phyloP scores from a whole-genome alignment of 1,140 invertebrate species.

The Pseudachorutes palmiensis region DNA sequence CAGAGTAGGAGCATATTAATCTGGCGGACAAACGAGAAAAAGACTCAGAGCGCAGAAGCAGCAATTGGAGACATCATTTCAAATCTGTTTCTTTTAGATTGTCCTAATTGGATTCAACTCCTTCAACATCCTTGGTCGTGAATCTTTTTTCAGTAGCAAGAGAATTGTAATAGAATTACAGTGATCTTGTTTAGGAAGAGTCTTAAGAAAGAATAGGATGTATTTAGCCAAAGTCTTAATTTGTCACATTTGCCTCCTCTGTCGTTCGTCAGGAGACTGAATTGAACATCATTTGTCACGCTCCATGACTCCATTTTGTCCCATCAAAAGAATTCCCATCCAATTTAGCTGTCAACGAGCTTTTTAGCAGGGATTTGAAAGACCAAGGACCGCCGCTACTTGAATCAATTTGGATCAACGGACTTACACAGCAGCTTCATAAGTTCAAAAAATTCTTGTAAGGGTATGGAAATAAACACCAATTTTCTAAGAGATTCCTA shows the following conservation, averaged over 20 bases:
- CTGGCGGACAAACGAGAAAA: background rate
- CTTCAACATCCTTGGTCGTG: background rate
- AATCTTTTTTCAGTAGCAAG: background rate
- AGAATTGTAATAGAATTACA: background rate
- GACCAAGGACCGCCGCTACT: background rate
- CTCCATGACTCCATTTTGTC: conserved; percentile 19
- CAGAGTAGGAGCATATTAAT: background rate
- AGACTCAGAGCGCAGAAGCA: no score
- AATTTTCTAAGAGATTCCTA: no score
- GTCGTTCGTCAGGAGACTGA: no score
- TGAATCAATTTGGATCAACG: no score
- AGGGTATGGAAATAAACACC: no score
- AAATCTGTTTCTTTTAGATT: background rate
- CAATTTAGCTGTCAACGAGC: no score
- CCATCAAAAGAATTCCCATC: background rate
- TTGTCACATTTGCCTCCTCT: conserved; percentile 30
- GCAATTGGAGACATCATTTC: background rate
- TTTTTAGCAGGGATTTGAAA: background rate
- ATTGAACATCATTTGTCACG: conserved; percentile 31
- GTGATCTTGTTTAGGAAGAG: background rate
- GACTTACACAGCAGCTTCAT: no score
- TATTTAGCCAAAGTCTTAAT: conserved; percentile 37
- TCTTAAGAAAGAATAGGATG: no score
- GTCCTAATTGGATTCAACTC: background rate
- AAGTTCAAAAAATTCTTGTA: no score